Evolutionary conservation across 2,113 vertebrate genomes (phyloP), one percentile per base, ranked within the genome.

Genomic region (Limnothrissa miodon): DNA sequence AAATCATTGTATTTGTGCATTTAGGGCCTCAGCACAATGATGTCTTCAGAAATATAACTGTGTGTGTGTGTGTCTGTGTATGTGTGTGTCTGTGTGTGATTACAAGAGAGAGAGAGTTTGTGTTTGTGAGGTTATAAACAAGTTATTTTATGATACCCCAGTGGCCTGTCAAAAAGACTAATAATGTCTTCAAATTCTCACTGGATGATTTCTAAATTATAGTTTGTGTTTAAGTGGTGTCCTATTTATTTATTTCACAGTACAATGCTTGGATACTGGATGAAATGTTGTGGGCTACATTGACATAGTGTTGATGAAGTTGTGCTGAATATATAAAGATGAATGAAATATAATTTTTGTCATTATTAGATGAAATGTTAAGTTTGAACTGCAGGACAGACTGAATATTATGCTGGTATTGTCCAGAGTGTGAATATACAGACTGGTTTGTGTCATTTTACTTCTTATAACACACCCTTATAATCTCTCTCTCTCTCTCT

Each of bases 401-500:
- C 51, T 56, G 19, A 21, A 56, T 5, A 21, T 5, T 23, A 23
- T 56, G 51, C 23, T 56, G 51, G 21, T 56, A 19, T 56, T 6
- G 51, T 23, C 4, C 21, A 56, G 4, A 56, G 51, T 23, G 19
- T 56, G 51, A 56, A 23, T 21, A 56, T 56, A 56, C 51, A 6
- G 46, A 48, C 46, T 48, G 46, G 15, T 11, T 48, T 48, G 46
- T 15, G 15, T 48, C 46, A 48, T 48, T 48, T 13, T 48, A 11
- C 21, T 23, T 6, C 51, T 21, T 21, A 13, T 5, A 4, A 21
- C 51, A 6, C 51, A 7, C 21, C 46, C 8, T 48, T 13, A 48
- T 48, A 15, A 48, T 84, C 78, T 88, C 45, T 91, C 80, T 89
- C 88, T 92, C 51, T 83, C 39, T 85, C 11, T 78, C 86, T 84